phyloP scores from a whole-genome alignment of 35 echinoderm and acorn worm species.

The Lytechinus variegatus region DNA sequence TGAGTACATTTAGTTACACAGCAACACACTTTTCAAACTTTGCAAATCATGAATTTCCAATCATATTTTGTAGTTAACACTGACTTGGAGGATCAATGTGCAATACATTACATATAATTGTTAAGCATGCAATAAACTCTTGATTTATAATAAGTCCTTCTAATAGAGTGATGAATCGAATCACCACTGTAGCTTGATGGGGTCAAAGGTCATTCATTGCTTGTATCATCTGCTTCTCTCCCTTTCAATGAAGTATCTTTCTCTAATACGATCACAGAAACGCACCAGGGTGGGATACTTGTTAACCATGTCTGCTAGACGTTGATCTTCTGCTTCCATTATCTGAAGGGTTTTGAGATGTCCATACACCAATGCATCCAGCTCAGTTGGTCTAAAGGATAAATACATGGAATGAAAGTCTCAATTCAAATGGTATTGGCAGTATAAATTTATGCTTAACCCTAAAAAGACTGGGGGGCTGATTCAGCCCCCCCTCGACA shows the following conservation, averaged over 20 bases:
- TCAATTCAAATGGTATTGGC: not conserved
- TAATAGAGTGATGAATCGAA: not conserved
- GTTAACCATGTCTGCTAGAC: constrained; percentile 78
- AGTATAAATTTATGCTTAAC: too few species aligned
- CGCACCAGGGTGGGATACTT: constrained; percentile 74
- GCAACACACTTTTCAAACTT: not conserved
- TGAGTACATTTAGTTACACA: not conserved
- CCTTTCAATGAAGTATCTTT: constrained; percentile 65
- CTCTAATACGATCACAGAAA: constrained; percentile 84
- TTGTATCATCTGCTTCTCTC: constrained; percentile 45
- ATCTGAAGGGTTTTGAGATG: constrained; percentile 88
- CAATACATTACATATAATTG: not conserved
- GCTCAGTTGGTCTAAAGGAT: constrained; percentile 79
- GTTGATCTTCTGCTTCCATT: constrained; percentile 63
- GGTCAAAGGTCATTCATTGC: not conserved
- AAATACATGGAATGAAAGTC: not conserved
- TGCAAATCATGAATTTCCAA: not conserved
- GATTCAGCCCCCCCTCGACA: too few species aligned
- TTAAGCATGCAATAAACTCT: not conserved
- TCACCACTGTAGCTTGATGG: not conserved
- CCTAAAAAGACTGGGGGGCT: too few species aligned
- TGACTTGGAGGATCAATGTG: not conserved
- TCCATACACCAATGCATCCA: constrained; percentile 95
- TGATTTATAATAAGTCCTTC: not conserved
- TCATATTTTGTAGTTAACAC: not conserved